These are phyloP conservation scores for Trissolcus basalis DNA, from an alignment of 1,140 invertebrate species.

Conservation along the genomic window DNA sequence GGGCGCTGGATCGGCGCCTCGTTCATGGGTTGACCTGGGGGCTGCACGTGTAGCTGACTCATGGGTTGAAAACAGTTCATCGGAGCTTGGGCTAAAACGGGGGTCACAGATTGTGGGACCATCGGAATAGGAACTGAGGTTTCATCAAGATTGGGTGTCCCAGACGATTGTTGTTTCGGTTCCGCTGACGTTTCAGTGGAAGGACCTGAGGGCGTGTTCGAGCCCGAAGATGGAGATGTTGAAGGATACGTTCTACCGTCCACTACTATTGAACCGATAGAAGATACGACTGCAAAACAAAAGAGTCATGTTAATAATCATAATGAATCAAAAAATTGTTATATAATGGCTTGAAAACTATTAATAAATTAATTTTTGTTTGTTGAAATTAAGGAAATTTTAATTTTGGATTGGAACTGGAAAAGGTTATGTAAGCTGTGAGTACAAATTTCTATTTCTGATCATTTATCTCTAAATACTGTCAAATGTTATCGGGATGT, in stretches of 20 bases:
- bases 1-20: no score
- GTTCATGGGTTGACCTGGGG: conserved; percentile 23
- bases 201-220: conserved; percentile 66
- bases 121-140: conserved; percentile 55
- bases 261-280: conserved; percentile 85
- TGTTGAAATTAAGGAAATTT: no score
- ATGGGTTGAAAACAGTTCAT: conserved; percentile 62
- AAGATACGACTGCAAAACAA: conserved; percentile 80
- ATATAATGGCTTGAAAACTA: no score
- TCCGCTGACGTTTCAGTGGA: conserved; percentile 62
- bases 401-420: no score
- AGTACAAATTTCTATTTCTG: no score
- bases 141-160: conserved; percentile 58
- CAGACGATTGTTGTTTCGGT: conserved; percentile 69
- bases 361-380: no score
- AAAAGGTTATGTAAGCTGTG: no score
- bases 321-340: no score
- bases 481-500: no score
- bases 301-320: neutral
- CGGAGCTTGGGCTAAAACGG: conserved; percentile 59
- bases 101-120: conserved; percentile 41
- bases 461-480: no score
- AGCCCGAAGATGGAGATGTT: conserved; percentile 68
- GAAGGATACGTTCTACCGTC: conserved; percentile 83
- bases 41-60: conserved; percentile 59